Base-by-base conservation (phyloP, 2,113 vertebrate genomes). In the Gallinago paraguaiae region DNA sequence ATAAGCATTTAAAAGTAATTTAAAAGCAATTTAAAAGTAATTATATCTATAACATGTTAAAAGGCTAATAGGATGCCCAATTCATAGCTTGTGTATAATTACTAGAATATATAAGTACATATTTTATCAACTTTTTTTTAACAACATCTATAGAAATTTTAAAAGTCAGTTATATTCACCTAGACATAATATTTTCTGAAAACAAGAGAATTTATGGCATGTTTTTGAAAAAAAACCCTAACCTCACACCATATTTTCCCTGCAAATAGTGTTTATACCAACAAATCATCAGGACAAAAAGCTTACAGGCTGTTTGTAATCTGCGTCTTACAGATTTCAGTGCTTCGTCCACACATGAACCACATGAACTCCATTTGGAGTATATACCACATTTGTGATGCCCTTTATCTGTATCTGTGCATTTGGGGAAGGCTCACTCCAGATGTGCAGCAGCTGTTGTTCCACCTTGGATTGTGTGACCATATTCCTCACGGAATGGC, bases 251-350 rank as follows among this genome's bases (percentile, higher is more conserved):
- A 0, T 65, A 23, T 93, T 96, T 90, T 71, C 51, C 25, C 16
- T 92, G 76, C 69, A 94, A 69, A 64, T 63, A 74, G 28, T 46
- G n/a, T 92, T 54, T 88, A 31, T 85, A 37, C 48, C 80, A 92
- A 81, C 61, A 92, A 75, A 86, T 93, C 45, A 75, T 59, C 13
- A 68, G 33, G 76, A 77, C 70, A 84, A 68, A 96, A 88, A 79
- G 7, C 79, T 94, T 78, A 43, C 53, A 69, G 68, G 45, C 51
- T 90, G 12, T 88, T 39, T 37, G 37, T 37, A 37, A 37, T 37
- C 37, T 37, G 37, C 37, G 37, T 37, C 37, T 37, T 37, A 37
- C 37, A 37, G 37, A 37, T 93, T 91, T 86, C 81, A 84, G 39
- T 78, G 64, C 63, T 91, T 78, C 35, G 64, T 70, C 39, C 28